phyloP scores from a whole-genome alignment of 1,140 invertebrate species.

The Diachasma alloeum region DNA sequence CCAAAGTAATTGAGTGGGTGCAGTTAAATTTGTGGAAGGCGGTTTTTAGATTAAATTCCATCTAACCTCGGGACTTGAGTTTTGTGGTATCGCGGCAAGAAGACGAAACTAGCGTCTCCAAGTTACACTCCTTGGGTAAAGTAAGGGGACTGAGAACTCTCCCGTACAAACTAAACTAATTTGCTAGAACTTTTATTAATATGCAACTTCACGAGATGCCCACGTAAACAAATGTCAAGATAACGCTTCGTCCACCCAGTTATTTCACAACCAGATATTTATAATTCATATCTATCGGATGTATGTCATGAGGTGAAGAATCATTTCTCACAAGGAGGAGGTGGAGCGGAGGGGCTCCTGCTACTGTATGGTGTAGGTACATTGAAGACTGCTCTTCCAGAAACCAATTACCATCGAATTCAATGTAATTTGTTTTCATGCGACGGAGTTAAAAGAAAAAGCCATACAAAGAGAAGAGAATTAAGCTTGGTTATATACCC shows the following conservation, averaged over 20 bases:
- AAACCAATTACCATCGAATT: conserved; percentile 39
- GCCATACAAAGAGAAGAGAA: not conserved
- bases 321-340: too few species aligned
- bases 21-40: not conserved
- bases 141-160: conserved; percentile 23
- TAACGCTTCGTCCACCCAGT: conserved; percentile 29
- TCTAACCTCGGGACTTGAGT: conserved; percentile 2
- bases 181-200: conserved; percentile 55
- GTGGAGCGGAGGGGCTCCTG: too few species aligned
- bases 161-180: conserved; percentile 49
- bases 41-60: conserved; percentile 14
- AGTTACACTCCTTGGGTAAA: conserved; percentile 27
- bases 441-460: conserved; percentile 28
- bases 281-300: too few species aligned
- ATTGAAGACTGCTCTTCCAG: not conserved
- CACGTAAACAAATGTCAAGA: conserved; percentile 44
- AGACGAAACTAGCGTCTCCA: conserved; percentile 12
- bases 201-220: conserved; percentile 39
- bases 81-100: not conserved
- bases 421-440: conserved; percentile 48
- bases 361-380: not conserved
- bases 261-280: not conserved
- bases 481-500: not conserved
- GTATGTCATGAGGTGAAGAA: too few species aligned
- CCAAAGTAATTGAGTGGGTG: not conserved